Evolutionary conservation across 2,888 invertebrate genomes (phyloP).

Genomic region (Andricus quercusramuli): DNA sequence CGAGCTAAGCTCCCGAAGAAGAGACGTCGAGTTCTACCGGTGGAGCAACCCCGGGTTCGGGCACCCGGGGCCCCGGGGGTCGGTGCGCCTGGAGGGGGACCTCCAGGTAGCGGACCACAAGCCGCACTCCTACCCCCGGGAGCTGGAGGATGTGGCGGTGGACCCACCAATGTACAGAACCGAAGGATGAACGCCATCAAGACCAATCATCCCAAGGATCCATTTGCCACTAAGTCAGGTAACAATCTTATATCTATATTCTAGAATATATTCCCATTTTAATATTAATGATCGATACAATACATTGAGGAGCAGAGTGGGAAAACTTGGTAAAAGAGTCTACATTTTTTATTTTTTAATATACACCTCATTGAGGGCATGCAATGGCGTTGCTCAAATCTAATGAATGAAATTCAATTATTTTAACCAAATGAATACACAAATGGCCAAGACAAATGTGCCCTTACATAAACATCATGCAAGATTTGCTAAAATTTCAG

Average conservation of each 20-base stretch:
- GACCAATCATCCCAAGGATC: slow-evolving; percentile 91
- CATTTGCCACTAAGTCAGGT: slow-evolving; percentile 90
- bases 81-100: slow-evolving; percentile 71
- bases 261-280: not conserved
- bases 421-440: too few relatives aligned
- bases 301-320: too few relatives aligned
- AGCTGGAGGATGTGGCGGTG: slow-evolving; percentile 65
- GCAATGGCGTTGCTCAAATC: too few relatives aligned
- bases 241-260: slow-evolving; percentile 72
- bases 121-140: slow-evolving; percentile 77
- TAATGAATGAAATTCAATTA: too few relatives aligned
- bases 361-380: too few relatives aligned
- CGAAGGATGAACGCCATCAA: slow-evolving; percentile 93
- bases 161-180: slow-evolving; percentile 80
- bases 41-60: slow-evolving; percentile 87
- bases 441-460: too few relatives aligned
- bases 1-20: slow-evolving; percentile 99
- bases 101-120: slow-evolving; percentile 65
- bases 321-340: too few relatives aligned
- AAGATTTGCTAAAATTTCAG: too few relatives aligned
- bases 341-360: too few relatives aligned
- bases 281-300: not conserved
- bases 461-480: too few relatives aligned
- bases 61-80: slow-evolving; percentile 79
- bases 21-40: slow-evolving; percentile 96